Evolutionary conservation across 2,797 vertebrate genomes (phyloP), one percentile per base, ranked within the genome.

Genomic region (Sebastes hubbsi): DNA sequence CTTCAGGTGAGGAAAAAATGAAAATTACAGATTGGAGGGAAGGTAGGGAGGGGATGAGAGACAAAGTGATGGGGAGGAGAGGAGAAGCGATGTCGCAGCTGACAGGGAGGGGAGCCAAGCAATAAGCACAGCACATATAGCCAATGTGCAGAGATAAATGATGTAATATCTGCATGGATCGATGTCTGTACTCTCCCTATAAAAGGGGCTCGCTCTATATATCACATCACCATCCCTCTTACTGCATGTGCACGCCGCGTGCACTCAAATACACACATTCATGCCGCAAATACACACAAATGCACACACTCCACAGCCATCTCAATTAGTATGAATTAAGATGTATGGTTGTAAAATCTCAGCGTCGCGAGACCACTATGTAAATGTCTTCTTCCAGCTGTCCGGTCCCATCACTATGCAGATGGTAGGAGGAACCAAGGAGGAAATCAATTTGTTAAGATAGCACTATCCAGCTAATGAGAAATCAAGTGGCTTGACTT

Each of bases 141-240:
- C 82, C 85, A 82, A 88, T 90, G 91, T 83, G 86, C 80, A 84
- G 83, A 91, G 89, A 94, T 92, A 89, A 93, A 94, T 94, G 83
- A 89, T 91, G 88, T 88, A 88, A 92, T 94, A 94, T 91, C 91
- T 91, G 92, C 88, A 92, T 93, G 89, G 92, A 93, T 94, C 94
- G 89, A 94, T 93, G 91, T 92, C 89, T 85, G 64, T 52, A 80
- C 86, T 78, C 85, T 91, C 85, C 89, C 88, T 87, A 88, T 88
- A 86, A 91, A 90, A 93, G 81, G 65, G 76, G n/a, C 74, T 73
- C 74, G 75, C 78, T 75, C 80, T 77, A 90, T 92, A 90, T 92
- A 93, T 93, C 89, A 92, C 75, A 77, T 72, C 56, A 29, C 74
- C 71, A 60, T 65, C 36, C 56, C 38, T 70, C 24, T 63, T 9